Evolutionary conservation across 2,797 vertebrate species (phyloP).

Genomic region (Gobionotothen gibberifrons): DNA sequence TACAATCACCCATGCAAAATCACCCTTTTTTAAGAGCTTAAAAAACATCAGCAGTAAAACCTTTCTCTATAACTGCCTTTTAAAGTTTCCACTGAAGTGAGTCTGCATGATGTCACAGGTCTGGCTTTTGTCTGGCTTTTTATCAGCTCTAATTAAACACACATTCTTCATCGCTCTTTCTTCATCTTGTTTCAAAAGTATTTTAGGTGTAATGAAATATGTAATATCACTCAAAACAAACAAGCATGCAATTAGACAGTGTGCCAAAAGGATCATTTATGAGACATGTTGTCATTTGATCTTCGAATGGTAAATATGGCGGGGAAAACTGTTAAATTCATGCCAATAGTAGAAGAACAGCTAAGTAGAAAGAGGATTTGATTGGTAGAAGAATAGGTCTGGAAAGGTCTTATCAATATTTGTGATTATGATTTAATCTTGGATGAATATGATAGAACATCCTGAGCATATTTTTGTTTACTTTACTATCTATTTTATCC

Average conservation of each 20-base stretch:
- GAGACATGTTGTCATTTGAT: neutral
- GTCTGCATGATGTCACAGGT: neutral
- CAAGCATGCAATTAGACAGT: neutral
- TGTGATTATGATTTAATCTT: neutral
- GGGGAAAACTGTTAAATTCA: neutral
- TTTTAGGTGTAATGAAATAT: neutral
- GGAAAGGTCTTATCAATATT: neutral
- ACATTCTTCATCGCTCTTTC: neutral
- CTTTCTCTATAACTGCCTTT: neutral
- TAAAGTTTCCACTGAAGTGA: neutral
- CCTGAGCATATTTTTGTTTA: neutral
- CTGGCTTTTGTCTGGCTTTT: neutral
- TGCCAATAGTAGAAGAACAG: neutral
- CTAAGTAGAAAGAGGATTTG: neutral
- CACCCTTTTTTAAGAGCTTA: neutral
- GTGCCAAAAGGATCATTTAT: neutral
- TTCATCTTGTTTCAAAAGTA: neutral
- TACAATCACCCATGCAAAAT: neutral
- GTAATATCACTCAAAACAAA: neutral
- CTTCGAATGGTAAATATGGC: neutral
- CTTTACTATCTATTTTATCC: neutral
- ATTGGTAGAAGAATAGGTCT: constrained; percentile 1
- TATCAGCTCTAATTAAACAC: constrained; percentile 11
- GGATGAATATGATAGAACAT: neutral
- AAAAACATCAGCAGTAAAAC: neutral